Evolutionary conservation across 2,888 invertebrate genomes (phyloP).

Genomic region (Melanophora roralis): DNA sequence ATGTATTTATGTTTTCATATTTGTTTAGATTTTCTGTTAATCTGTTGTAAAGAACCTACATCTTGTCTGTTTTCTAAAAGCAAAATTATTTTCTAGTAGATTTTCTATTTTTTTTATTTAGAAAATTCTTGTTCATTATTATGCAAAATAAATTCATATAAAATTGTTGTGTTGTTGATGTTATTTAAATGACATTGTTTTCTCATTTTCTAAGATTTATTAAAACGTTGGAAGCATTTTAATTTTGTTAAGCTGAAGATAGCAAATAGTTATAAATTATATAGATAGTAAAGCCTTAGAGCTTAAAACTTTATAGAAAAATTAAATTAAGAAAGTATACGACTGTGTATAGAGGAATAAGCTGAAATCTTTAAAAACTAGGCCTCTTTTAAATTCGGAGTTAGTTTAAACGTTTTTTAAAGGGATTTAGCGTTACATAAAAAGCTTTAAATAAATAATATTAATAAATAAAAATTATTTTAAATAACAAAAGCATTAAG

Average conservation of each 20-base stretch:
- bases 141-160: constrained; percentile 1
- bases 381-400: too few species aligned
- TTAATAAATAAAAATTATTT: too few species aligned
- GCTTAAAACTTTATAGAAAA: too few species aligned
- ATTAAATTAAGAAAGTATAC: too few species aligned
- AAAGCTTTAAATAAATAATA: too few species aligned
- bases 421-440: too few species aligned
- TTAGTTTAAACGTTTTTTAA: too few species aligned
- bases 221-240: neutral
- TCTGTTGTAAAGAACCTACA: constrained; percentile 2
- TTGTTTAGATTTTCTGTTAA: neutral
- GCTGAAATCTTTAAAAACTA: too few species aligned
- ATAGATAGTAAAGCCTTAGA: too few species aligned
- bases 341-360: too few species aligned
- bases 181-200: neutral
- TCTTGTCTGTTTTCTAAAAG: constrained; percentile 17
- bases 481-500: too few species aligned
- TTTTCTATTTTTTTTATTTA: neutral
- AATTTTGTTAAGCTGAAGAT: neutral
- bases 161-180: neutral
- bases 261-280: neutral
- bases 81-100: too few species aligned
- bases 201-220: neutral
- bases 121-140: neutral
- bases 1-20: neutral